A percentile compares a stretch with the other conserved stretches of the same genome.
Evolutionary conservation across 1,140 invertebrate genomes (phyloP).

Genomic region (Dermatophagoides farinae): DNA sequence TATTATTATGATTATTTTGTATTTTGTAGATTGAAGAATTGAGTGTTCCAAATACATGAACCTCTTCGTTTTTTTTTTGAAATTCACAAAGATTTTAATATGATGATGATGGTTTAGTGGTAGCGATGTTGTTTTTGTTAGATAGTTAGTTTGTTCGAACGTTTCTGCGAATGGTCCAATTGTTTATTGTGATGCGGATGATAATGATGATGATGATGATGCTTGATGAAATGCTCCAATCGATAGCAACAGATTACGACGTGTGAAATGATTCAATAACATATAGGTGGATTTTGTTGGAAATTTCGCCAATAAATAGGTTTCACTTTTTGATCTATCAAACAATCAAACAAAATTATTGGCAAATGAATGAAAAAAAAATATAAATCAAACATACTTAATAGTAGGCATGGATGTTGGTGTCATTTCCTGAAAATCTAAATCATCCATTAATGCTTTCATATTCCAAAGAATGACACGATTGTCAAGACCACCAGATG

Average conservation of each 20-base stretch:
- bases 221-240: slow-evolving; percentile 40
- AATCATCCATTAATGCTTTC: slow-evolving; percentile 61
- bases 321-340: slow-evolving; percentile 39
- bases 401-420: slow-evolving; percentile 59
- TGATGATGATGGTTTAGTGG: too few species aligned
- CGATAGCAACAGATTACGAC: slow-evolving; percentile 65
- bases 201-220: not conserved
- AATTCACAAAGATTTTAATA: too few species aligned
- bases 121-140: too few species aligned
- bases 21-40: too few species aligned
- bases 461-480: slow-evolving; percentile 82
- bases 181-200: too few species aligned
- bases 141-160: too few species aligned
- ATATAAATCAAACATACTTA: slow-evolving; percentile 30
- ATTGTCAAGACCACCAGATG: slow-evolving; percentile 69
- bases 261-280: slow-evolving; percentile 65
- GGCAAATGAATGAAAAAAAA: slow-evolving; percentile 9
- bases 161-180: too few species aligned
- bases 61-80: too few species aligned
- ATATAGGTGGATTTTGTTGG: slow-evolving; percentile 74
- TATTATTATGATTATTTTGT: too few species aligned
- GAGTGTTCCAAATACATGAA: too few species aligned
- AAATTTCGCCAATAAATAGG: slow-evolving; percentile 58
- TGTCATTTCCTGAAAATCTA: slow-evolving; percentile 58
- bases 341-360: too few species aligned